Base-by-base conservation (phyloP, 2,888 invertebrate species). In the Busseola fusca region DNA sequence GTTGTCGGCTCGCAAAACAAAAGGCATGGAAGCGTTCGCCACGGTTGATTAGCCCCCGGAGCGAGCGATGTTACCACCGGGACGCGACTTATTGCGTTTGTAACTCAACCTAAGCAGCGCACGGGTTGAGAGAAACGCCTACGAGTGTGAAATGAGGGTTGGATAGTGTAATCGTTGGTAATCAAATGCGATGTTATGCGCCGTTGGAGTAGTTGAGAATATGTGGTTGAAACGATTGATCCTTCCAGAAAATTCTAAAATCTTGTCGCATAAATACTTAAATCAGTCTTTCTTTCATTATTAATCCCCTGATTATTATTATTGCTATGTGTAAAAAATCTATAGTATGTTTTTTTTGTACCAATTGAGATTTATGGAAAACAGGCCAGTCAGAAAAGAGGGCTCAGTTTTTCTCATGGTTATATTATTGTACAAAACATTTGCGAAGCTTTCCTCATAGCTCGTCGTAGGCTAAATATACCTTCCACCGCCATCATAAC, bases 11-110 rank as follows among this genome's bases (percentile, higher is more conserved):
- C 74, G 72, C 85, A 86, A 87, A 88, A 88, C 88, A 89, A 89
- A 88, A 88, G 89, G 83, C 83, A 83, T 84, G 85, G 87, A 84
- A 84, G 81, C 76, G 83, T 85, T 83, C 78, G 78, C 85, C 74
- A 80, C 86, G 86, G 84, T 86, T 89, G 89, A 90, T 89, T 88
- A 89, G 87, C 85, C 88, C 89, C 88, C 76, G 85, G 83, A 88
- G 89, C 89, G 82, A 86, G 76, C 87, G 81, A 85, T 84, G 83
- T 87, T 86, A 79, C 75, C 79, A 80, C 77, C 60, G 75, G 75
- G 76, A 82, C 72, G 80, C 82, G 52, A 84, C 77, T 82, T 84
- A 86, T 86, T 88, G 81, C 82, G 77, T 84, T 84, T 69, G 80
- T 79, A 76, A 80, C 77, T 59, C 52, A 59, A 77, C 60, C 21